phyloP scores from a whole-genome alignment of 2,888 invertebrate species.

The Caenorhabditis imperialis region DNA sequence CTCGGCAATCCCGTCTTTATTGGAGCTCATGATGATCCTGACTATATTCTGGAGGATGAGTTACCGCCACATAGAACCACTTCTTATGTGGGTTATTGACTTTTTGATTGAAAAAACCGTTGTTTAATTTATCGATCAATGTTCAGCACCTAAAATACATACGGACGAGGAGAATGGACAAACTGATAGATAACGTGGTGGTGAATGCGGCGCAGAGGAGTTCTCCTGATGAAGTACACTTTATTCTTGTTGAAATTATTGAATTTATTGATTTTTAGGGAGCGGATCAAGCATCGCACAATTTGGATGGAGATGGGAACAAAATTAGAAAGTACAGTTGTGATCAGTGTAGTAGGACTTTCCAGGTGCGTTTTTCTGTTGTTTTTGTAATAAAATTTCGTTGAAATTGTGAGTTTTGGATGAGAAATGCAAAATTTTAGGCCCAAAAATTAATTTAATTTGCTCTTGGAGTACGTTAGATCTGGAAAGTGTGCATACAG shows the following conservation, averaged over 20 bases:
- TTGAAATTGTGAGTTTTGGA: no score
- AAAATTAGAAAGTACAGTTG: constrained; percentile 17
- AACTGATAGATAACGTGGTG: constrained; percentile 38
- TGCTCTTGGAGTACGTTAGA: constrained; percentile 1
- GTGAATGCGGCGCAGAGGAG: constrained; percentile 12
- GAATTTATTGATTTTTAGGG: no score
- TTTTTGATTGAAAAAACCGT: no score
- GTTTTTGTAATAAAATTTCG: neutral
- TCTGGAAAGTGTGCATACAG: constrained; percentile 18
- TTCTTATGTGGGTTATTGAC: constrained; percentile 17
- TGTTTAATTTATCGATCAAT: no score
- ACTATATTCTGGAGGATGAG: constrained; percentile 21
- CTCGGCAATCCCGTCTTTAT: constrained; percentile 58
- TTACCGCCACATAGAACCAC: constrained; percentile 4
- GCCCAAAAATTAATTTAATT: neutral
- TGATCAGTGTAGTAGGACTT: constrained; percentile 22
- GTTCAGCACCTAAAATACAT: constrained; percentile 35
- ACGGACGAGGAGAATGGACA: constrained; percentile 34
- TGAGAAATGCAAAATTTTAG: neutral
- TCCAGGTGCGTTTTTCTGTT: constrained; percentile 5
- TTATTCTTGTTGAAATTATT: neutral
- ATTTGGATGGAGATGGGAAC: neutral
- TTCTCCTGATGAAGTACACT: constrained; percentile 12
- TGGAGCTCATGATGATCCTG: constrained; percentile 21
- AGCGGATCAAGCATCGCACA: no score